Conservation (phyloP, 2,113 vertebrate genomes). For the Heterotis niloticus region DNA sequence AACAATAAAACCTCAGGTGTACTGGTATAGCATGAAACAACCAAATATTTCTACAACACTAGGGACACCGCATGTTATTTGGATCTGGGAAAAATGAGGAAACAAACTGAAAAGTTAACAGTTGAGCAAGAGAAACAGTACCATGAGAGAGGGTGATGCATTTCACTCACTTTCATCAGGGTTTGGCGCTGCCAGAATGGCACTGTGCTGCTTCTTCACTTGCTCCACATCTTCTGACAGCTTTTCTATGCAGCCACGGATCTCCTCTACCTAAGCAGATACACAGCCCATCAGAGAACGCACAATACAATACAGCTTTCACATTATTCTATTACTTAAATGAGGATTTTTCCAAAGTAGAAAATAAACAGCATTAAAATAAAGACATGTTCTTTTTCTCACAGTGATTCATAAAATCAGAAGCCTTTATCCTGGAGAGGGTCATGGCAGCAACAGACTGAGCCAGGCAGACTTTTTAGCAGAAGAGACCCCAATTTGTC, state of each 20-base stretch:
- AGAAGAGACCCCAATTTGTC: too few relatives aligned
- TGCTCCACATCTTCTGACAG: slow-evolving; percentile 89
- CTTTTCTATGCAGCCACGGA: slow-evolving; percentile 87
- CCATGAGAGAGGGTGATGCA: not conserved
- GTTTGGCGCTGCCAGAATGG: slow-evolving; percentile 87
- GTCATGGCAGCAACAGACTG: too few relatives aligned
- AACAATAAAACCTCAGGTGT: too few relatives aligned
- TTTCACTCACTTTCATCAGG: slow-evolving; percentile 84
- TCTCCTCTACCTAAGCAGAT: slow-evolving; percentile 78
- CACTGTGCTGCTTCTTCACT: slow-evolving; percentile 92
- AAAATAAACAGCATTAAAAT: too few relatives aligned
- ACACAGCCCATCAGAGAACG: slow-evolving; percentile 1
- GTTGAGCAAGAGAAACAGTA: too few relatives aligned
- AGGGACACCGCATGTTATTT: not conserved
- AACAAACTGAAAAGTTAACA: not conserved
- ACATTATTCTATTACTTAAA: not conserved
- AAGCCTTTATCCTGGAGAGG: too few relatives aligned
- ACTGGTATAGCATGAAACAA: not conserved
- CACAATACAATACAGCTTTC: not conserved
- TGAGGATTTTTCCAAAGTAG: not conserved
- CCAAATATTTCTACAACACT: not conserved
- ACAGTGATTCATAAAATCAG: too few relatives aligned
- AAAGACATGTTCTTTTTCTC: too few relatives aligned
- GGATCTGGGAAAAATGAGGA: not conserved
- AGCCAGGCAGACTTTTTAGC: too few relatives aligned